Evolutionary conservation across 2,888 invertebrate species (phyloP), one percentile per base, ranked within the genome.

Genomic region (Scrobipalpa costella): DNA sequence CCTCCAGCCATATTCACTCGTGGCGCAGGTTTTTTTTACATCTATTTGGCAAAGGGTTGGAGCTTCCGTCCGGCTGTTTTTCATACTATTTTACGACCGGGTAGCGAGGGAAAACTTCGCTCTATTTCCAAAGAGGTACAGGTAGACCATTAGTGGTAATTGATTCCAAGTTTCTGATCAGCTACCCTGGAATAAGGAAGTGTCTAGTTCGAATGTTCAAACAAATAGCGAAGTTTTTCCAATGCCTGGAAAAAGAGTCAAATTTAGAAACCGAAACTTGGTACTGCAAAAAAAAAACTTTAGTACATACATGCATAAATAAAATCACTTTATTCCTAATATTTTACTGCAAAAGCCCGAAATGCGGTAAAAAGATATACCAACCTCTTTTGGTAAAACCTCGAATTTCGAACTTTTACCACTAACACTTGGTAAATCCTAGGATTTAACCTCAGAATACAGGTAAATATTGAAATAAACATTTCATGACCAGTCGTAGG

Each of bases 21-120:
- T n/a, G 44, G 44, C 44, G 44, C n/a, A 21, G 11, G 27, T 13
- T 52, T 50, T 52, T 50, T 52, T 52, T 52, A 49, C 49, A 49
- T 19, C 19, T 52, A 5, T 52, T 21, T 27, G 27, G 27, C 27
- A 52, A 13, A 5, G 50, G 50, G 27, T 52, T 27, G 21, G 50
- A 52, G 50, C 27, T 9, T 6, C 11, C 50, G 11, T 21, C 27
- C 19, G 11, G 21, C 27, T 21, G 21, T 52, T 52, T 21, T 52
- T 52, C 50, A 27, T 52, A 13, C 13, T 27, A 49, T 52, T 52
- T 52, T 52, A 52, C 50, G 50, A 52, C 0, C 50, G 27, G 50
- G 19, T 52, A 49, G 49, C 50, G 19, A 52, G 21, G 2, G 21
- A 52, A 52, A 52, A 52, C 27, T 52, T 52, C 27, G 50, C 11